A percentile compares a stretch with the other conserved stretches of the same genome.
phyloP scores from a whole-genome alignment of 2,888 invertebrate genomes.

The Orchesellides sinensis region DNA sequence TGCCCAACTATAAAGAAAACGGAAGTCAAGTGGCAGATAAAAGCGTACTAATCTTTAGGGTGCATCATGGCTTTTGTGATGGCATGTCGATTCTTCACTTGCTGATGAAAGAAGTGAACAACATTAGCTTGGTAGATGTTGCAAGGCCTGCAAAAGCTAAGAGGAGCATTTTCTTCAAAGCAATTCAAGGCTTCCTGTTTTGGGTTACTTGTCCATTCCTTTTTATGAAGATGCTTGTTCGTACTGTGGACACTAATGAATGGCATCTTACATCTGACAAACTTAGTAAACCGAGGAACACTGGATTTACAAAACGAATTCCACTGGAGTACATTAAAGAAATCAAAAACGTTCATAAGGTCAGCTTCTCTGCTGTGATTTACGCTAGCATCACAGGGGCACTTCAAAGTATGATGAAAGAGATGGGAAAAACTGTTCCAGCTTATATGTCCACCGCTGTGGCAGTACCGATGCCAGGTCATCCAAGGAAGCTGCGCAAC shows the following conservation, averaged over 20 bases:
- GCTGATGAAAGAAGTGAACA: constrained; percentile 60
- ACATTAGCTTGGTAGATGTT: constrained; percentile 43
- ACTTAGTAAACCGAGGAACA: constrained; percentile 45
- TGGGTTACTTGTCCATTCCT: constrained; percentile 64
- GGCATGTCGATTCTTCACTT: constrained; percentile 67
- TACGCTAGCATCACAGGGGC: constrained; percentile 67
- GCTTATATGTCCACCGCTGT: constrained; percentile 60
- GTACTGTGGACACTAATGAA: constrained; percentile 62
- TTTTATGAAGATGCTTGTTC: constrained; percentile 58
- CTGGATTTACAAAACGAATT: constrained; percentile 59
- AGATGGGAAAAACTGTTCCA: constrained; percentile 56
- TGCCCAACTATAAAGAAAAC: constrained; percentile 61
- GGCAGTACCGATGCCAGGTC: constrained; percentile 70
- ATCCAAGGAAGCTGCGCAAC: constrained; percentile 67
- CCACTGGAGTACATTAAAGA: constrained; percentile 65
- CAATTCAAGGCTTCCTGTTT: constrained; percentile 23
- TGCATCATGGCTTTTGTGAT: constrained; percentile 72
- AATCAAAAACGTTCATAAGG: constrained; percentile 64
- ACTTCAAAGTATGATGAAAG: constrained; percentile 60
- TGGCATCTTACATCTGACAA: constrained; percentile 63
- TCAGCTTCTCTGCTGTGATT: constrained; percentile 69
- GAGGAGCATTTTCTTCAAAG: constrained; percentile 12
- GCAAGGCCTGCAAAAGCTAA: constrained; percentile 41
- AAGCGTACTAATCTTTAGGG: constrained; percentile 61
- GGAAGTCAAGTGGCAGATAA: constrained; percentile 26